Conservation (phyloP, 1,140 invertebrate genomes). For the Anadara kagoshimensis region DNA sequence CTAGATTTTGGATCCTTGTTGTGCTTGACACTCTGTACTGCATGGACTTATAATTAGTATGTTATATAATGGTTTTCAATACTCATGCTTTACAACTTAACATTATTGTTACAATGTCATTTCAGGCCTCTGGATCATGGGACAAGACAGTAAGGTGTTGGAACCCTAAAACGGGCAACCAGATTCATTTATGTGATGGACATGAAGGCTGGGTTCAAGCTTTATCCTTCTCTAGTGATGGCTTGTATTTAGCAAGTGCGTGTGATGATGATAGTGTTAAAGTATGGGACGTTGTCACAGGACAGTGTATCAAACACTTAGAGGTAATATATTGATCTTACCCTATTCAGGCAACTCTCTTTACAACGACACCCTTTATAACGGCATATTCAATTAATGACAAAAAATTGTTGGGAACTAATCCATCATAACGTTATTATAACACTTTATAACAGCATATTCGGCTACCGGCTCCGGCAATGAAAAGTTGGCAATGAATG, state of each 20-base stretch:
- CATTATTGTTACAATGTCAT: background rate
- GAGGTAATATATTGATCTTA: constrained; percentile 51
- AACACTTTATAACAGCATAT: too few relatives aligned
- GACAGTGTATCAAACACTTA: constrained; percentile 63
- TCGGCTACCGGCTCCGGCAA: too few relatives aligned
- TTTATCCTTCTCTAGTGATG: constrained; percentile 67
- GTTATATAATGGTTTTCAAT: too few relatives aligned
- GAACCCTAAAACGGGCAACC: constrained; percentile 63
- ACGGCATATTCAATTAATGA: too few relatives aligned
- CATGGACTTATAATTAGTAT: too few relatives aligned
- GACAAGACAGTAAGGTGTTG: constrained; percentile 69
- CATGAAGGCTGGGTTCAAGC: constrained; percentile 71
- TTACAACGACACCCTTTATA: too few relatives aligned
- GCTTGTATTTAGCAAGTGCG: constrained; percentile 64
- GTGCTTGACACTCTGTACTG: too few relatives aligned
- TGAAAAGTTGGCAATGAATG: too few relatives aligned
- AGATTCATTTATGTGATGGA: constrained; percentile 59
- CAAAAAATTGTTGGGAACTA: too few relatives aligned
- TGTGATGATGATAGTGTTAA: constrained; percentile 69
- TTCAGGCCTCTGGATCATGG: constrained; percentile 70
- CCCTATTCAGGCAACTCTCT: background rate
- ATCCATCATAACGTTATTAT: too few relatives aligned
- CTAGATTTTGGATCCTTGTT: too few relatives aligned
- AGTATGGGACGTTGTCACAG: constrained; percentile 68
- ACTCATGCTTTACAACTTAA: too few relatives aligned